These are phyloP conservation scores for Malthinus flaveolus DNA, from an alignment of 2,888 invertebrate species.

Conservation along the genomic window DNA sequence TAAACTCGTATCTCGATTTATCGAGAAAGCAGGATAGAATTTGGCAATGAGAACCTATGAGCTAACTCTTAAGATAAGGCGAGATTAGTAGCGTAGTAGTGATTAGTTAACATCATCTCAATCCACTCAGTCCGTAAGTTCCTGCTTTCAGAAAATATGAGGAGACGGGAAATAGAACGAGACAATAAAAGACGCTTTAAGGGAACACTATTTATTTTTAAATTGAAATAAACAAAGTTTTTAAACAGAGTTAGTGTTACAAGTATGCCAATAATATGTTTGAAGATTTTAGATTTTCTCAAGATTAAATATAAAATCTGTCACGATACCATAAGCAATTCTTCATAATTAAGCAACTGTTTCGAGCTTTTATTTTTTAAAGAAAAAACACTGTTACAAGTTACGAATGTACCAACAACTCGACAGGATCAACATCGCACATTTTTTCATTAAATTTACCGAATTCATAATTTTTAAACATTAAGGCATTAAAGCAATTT, in stretches of 20 bases:
- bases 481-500: background rate
- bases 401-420: slow-evolving; percentile 4
- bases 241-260: slow-evolving; percentile 46
- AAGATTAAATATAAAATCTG: slow-evolving; percentile 35
- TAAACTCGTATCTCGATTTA: too few species aligned
- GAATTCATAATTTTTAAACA: background rate
- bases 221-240: slow-evolving; percentile 53
- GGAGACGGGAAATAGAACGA: too few species aligned
- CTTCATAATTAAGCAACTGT: slow-evolving; percentile 27
- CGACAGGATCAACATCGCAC: slow-evolving; percentile 12
- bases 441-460: background rate
- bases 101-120: too few species aligned
- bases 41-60: too few species aligned
- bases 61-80: too few species aligned
- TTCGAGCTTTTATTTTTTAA: background rate
- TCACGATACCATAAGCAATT: slow-evolving; percentile 27
- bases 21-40: too few species aligned
- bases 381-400: background rate
- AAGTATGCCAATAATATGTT: slow-evolving; percentile 49
- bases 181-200: slow-evolving; percentile 34
- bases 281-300: slow-evolving; percentile 31
- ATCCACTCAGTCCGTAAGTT: too few species aligned
- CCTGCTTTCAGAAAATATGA: too few species aligned
- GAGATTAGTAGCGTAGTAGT: too few species aligned
- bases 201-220: slow-evolving; percentile 57